These are phyloP conservation scores for Babyrousa celebensis DNA, from an alignment of 2,797 vertebrate genomes.

Conservation along the genomic window DNA sequence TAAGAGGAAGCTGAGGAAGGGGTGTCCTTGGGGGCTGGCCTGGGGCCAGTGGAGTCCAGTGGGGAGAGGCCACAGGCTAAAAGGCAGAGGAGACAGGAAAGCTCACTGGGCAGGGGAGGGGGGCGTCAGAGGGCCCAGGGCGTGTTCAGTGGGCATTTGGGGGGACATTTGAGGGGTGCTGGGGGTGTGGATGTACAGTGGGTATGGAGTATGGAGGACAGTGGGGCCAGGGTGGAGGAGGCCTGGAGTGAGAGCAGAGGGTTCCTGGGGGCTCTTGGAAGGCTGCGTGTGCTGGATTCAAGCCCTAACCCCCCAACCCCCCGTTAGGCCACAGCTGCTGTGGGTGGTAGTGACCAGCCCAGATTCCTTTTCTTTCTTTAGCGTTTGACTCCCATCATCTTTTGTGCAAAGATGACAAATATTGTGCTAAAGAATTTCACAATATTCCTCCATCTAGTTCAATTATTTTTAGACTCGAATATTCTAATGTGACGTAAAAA, in stretches of 20 bases:
- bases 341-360: fast-evolving
- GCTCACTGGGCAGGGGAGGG: neutral
- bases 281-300: fast-evolving
- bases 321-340: fast-evolving
- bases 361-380: neutral
- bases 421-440: neutral
- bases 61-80: no score
- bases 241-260: no score
- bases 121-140: neutral
- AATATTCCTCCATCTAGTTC: neutral
- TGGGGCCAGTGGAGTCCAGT: neutral
- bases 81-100: neutral
- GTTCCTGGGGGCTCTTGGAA: no score
- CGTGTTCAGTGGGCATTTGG: neutral
- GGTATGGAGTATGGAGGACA: no score
- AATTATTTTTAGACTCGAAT: neutral
- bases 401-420: neutral
- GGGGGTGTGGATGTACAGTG: neutral
- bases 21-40: neutral
- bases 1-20: neutral
- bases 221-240: fast-evolving
- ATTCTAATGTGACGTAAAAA: neutral
- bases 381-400: neutral
- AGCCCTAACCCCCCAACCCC: neutral
- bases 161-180: neutral